These are phyloP conservation scores for Hassar affinis DNA, from an alignment of 2,113 vertebrate species.

Conservation along the genomic window DNA sequence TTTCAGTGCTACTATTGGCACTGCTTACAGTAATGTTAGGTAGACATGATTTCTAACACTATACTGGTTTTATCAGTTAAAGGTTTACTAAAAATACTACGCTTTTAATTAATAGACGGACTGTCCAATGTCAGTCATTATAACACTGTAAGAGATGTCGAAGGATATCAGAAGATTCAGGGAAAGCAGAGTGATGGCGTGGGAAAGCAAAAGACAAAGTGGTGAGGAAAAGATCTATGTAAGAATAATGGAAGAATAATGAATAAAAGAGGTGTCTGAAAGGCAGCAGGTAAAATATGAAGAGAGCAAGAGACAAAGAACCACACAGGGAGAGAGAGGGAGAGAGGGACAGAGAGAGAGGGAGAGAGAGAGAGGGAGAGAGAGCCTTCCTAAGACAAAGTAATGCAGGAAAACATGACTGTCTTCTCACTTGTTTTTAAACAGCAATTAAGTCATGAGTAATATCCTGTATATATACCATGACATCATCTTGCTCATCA, in stretches of 20 bases:
- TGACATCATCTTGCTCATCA: constrained; percentile 9
- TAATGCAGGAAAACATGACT: constrained; percentile 20
- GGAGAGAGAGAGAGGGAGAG: constrained; percentile 7
- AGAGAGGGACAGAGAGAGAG: constrained; percentile 10
- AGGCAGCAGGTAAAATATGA: not conserved
- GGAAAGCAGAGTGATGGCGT: constrained; percentile 6
- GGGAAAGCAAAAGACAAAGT: not conserved
- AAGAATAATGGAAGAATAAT: constrained; percentile 3
- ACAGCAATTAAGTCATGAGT: constrained; percentile 32
- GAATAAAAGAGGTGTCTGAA: not conserved
- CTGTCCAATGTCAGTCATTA: constrained; percentile 11
- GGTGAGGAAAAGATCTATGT: not conserved
- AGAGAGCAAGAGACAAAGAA: not conserved
- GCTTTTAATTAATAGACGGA: not conserved
- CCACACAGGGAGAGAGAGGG: constrained; percentile 23
- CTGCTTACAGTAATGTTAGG: constrained; percentile 39
- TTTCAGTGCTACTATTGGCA: constrained; percentile 31
- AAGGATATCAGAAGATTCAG: constrained; percentile 3
- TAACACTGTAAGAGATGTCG: not conserved
- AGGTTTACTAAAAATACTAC: constrained; percentile 7
- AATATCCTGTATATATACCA: constrained; percentile 42
- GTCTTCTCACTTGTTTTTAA: constrained; percentile 28
- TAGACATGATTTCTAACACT: constrained; percentile 57
- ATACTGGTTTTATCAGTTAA: constrained; percentile 40
- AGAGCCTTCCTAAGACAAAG: constrained; percentile 6